phyloP scores from a whole-genome alignment of 2,113 vertebrate species.

The Macrotus californicus region DNA sequence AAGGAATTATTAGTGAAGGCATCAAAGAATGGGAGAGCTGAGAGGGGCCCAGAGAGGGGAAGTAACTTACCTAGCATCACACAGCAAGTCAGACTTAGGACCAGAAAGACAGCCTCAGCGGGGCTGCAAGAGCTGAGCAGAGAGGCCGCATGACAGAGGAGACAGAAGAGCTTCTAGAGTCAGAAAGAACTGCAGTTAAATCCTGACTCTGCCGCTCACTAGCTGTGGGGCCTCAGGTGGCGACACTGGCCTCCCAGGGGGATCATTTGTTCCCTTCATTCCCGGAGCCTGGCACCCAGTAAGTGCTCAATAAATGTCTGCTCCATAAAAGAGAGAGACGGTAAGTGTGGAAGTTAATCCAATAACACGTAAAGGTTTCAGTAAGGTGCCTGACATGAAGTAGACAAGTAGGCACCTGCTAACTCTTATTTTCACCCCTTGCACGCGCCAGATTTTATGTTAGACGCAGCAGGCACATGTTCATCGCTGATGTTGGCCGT shows the following conservation, averaged over 20 bases:
- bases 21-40: background rate
- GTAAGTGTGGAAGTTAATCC: background rate
- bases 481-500: background rate
- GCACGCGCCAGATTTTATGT: too few relatives aligned
- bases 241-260: rapidly evolving
- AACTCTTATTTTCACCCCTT: background rate
- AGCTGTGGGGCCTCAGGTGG: background rate
- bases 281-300: background rate
- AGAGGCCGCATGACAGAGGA: background rate
- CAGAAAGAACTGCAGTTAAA: background rate
- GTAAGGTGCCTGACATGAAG: background rate
- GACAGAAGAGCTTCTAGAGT: background rate
- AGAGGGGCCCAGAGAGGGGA: background rate
- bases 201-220: too few relatives aligned
- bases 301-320: background rate
- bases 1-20: background rate
- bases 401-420: background rate
- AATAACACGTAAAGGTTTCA: background rate
- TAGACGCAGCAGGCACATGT: too few relatives aligned
- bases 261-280: background rate
- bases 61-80: background rate
- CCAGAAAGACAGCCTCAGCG: background rate
- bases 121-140: background rate
- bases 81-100: background rate
- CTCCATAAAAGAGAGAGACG: background rate